Evolutionary conservation across 2,888 invertebrate species (phyloP).

Genomic region (Sipunculus nudus): DNA sequence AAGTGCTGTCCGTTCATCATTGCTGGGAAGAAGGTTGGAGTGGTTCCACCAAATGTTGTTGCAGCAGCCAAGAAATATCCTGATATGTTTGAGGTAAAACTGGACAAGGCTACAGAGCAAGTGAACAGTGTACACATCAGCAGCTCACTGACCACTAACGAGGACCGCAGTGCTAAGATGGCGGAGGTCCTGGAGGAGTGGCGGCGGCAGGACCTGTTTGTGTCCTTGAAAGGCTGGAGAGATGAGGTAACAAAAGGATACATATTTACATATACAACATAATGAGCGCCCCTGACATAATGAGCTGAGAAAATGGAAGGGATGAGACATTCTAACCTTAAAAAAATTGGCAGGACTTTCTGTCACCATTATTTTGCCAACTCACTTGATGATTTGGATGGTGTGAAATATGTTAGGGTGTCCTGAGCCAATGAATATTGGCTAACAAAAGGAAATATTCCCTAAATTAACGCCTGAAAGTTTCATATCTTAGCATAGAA

Average conservation of each 20-base stretch:
- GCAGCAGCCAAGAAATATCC: conserved; percentile 80
- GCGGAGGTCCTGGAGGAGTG: conserved; percentile 82
- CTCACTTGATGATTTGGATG: too few relatives aligned
- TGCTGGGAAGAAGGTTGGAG: conserved; percentile 87
- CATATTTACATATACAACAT: too few relatives aligned
- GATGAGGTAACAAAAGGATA: conserved; percentile 77
- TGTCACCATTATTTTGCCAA: too few relatives aligned
- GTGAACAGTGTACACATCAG: conserved; percentile 15
- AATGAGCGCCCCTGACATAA: too few relatives aligned
- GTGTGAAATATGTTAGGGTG: too few relatives aligned
- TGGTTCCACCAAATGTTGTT: conserved; percentile 85
- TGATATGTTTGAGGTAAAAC: conserved; percentile 71
- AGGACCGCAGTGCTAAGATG: conserved; percentile 80
- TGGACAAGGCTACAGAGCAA: conserved; percentile 10
- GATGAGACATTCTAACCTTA: too few relatives aligned
- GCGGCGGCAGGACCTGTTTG: conserved; percentile 76
- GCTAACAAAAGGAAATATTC: too few relatives aligned
- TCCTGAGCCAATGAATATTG: too few relatives aligned
- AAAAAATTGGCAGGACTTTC: too few relatives aligned
- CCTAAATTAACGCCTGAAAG: too few relatives aligned
- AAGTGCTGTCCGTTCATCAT: conserved; percentile 88
- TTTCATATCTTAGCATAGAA: too few relatives aligned
- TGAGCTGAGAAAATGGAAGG: too few relatives aligned
- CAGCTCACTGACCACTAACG: conserved; percentile 78
- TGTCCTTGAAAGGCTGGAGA: conserved; percentile 80